Conservation (phyloP, 2,888 invertebrate genomes). For the Oscheius onirici region DNA sequence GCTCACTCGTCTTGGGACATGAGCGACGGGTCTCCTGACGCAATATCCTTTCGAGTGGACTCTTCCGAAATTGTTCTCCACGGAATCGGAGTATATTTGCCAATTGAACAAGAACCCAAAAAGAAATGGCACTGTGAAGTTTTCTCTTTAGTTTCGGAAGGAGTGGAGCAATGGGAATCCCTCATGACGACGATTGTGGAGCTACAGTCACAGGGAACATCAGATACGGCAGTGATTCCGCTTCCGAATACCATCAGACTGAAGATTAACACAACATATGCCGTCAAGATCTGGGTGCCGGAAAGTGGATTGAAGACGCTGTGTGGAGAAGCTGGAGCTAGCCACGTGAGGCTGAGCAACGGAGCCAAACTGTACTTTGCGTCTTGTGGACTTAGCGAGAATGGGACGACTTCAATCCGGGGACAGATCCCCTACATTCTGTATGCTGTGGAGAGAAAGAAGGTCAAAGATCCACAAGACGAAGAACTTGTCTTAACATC, state of each 20-base stretch:
- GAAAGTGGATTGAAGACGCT: conserved; percentile 79
- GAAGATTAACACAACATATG: conserved; percentile 55
- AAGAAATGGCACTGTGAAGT: conserved; percentile 38
- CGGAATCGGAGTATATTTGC: conserved; percentile 72
- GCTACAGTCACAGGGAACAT: neutral
- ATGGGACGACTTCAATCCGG: conserved; percentile 89
- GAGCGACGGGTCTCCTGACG: conserved; percentile 94
- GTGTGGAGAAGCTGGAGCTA: conserved; percentile 91
- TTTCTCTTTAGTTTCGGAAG: conserved; percentile 11
- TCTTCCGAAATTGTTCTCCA: conserved; percentile 86
- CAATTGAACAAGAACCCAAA: conserved; percentile 42
- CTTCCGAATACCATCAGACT: conserved; percentile 48
- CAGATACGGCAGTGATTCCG: conserved; percentile 37
- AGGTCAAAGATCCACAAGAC: neutral
- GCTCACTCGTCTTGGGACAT: conserved; percentile 93
- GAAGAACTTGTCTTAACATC: conserved; percentile 37
- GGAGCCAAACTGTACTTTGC: conserved; percentile 75
- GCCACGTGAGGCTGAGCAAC: conserved; percentile 88
- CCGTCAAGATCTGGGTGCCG: conserved; percentile 54
- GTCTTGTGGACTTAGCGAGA: conserved; percentile 59
- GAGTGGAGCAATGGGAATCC: conserved; percentile 36
- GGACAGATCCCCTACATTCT: conserved; percentile 93
- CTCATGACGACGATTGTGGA: conserved; percentile 41
- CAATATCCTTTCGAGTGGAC: conserved; percentile 82
- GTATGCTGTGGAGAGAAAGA: conserved; percentile 76